phyloP scores from a whole-genome alignment of 64 coral and sea anemone species.

The Stichodactyla helianthus region DNA sequence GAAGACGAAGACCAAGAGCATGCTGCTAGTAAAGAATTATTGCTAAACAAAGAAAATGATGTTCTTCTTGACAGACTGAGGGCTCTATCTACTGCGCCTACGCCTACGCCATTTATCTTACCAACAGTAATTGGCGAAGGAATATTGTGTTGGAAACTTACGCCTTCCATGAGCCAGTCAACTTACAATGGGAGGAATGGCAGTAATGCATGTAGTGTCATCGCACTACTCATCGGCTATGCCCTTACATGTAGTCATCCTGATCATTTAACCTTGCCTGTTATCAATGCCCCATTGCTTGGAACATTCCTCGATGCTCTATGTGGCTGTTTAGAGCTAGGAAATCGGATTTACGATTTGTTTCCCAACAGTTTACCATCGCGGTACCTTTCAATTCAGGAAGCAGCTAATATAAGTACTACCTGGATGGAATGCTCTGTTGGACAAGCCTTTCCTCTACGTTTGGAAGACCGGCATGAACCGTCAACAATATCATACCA shows the following conservation, averaged over 20 bases:
- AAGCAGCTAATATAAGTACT: constrained; percentile 45
- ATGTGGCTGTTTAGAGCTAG: constrained; percentile 52
- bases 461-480: constrained; percentile 36
- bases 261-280: background rate
- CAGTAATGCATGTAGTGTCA: constrained; percentile 66
- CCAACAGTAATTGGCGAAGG: background rate
- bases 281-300: background rate
- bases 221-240: constrained; percentile 28
- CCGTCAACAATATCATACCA: constrained; percentile 40
- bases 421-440: constrained; percentile 22
- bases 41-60: background rate
- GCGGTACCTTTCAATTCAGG: constrained; percentile 47
- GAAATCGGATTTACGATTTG: constrained; percentile 54
- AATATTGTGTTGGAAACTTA: constrained; percentile 35
- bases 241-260: background rate
- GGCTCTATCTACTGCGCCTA: background rate
- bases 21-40: background rate
- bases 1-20: background rate
- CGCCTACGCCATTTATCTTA: background rate
- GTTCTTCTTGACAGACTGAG: background rate
- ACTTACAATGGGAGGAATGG: constrained; percentile 56
- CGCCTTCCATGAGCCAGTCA: constrained; percentile 29
- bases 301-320: background rate
- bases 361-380: constrained; percentile 50
- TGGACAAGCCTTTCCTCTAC: constrained; percentile 33